Evolutionary conservation across 2,888 invertebrate species (phyloP), one percentile per base, ranked within the genome.

Genomic region (Patella ulyssiponensis): DNA sequence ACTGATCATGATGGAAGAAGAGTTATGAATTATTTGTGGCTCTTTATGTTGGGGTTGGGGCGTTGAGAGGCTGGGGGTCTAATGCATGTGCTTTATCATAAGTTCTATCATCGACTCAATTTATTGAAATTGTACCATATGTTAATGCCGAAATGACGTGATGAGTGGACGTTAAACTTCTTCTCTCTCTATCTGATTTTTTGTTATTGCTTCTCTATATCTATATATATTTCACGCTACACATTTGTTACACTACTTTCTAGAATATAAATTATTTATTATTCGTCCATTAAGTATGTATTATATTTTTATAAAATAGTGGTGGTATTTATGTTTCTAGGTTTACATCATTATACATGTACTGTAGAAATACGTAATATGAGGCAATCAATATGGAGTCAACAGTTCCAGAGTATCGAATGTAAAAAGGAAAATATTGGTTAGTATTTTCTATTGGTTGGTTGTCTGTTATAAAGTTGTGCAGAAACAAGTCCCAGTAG

Each of bases 291-390:
- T 71, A 9, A 70, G 17, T 23, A 52, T 44, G 3, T 73, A 54
- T 54, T 11, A 15, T 33, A 3, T 2, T 20, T 17, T 20, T 5
- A 2, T 52, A 0, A 12, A 14, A 0, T 52, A 2, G 44, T 44
- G 7, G 7, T 9, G 44, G 7, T 9, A 44, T 52, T 75, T 75
- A 56, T 64, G 58, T 54, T 79, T 81, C 17, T 78, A 89, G 90
- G 90, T 70, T 82, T 89, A n/a, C 86, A 88, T 81, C 86, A 84
- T 69, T 90, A 89, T 80, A 83, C 80, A n/a, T 87, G 88, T 77
- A 88, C 88, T 1, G 76, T 90, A 1, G 88, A 89, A 75, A 78
- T 90, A 20, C 81, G 88, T 5, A 89, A 87, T n/a, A 82, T 87
- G 79, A 82, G 88, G 52, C 82, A 86, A 51, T 82, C 85, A 33